phyloP scores from a whole-genome alignment of 2,797 vertebrate species.

The Urophycis tenuis region DNA sequence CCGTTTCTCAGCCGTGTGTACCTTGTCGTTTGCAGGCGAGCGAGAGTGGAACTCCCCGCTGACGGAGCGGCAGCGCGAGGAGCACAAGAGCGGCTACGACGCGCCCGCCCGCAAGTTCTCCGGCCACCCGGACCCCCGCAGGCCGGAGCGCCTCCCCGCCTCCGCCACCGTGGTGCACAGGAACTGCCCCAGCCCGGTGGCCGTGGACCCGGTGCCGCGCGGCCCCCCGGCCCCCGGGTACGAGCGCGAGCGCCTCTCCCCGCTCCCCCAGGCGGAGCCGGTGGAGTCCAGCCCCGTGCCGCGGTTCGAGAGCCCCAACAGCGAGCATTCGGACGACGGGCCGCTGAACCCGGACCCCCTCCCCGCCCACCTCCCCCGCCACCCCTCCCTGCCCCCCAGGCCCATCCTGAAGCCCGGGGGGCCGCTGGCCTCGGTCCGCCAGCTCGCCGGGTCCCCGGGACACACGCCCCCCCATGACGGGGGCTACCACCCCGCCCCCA shows the following conservation, averaged over 20 bases:
- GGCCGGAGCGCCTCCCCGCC: conserved; percentile 70
- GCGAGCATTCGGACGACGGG: conserved; percentile 68
- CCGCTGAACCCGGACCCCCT: conserved; percentile 46
- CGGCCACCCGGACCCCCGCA: conserved; percentile 47
- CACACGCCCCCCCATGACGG: conserved; percentile 67
- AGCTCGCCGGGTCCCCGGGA: conserved; percentile 58
- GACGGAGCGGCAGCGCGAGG: conserved; percentile 59
- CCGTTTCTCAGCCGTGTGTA: neutral
- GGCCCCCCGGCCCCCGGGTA: conserved; percentile 63
- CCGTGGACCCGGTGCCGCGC: conserved; percentile 57
- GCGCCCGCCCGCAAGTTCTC: conserved; percentile 42
- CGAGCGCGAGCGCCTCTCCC: conserved; percentile 71
- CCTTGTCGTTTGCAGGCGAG: conserved; percentile 44
- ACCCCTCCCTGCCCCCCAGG: conserved; percentile 43
- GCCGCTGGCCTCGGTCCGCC: conserved; percentile 11
- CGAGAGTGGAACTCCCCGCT: conserved; percentile 65
- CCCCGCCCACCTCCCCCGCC: conserved; percentile 27
- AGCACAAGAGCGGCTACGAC: conserved; percentile 65
- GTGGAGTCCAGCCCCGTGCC: conserved; percentile 61
- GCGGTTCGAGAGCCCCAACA: conserved; percentile 73
- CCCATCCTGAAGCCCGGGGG: conserved; percentile 53
- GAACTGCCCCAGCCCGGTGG: conserved; percentile 53
- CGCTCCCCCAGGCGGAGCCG: conserved; percentile 54
- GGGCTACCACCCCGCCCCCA: conserved; percentile 61
- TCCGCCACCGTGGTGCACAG: conserved; percentile 54